A percentile compares a stretch with the other conserved stretches of the same genome.
Evolutionary conservation across 2,797 vertebrate genomes (phyloP).

Genomic region (Darevskia mixta): DNA sequence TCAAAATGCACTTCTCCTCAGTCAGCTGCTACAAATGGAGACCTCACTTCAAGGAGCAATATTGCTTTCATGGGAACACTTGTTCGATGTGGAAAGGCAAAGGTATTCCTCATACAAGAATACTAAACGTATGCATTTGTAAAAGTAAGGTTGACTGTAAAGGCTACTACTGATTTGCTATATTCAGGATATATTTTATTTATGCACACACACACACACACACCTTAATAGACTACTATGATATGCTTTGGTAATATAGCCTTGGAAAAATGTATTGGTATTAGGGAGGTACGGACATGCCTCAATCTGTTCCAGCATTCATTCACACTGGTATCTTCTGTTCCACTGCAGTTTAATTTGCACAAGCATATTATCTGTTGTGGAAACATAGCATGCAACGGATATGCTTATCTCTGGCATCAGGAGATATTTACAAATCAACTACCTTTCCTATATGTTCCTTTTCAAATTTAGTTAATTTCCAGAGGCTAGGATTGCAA

Average conservation of each 20-base stretch:
- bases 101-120: slow-evolving; percentile 79
- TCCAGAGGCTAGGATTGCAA: too few species aligned
- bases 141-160: neutral
- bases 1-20: slow-evolving; percentile 89
- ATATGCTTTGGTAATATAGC: neutral
- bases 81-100: slow-evolving; percentile 95
- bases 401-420: too few species aligned
- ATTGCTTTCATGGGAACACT: slow-evolving; percentile 98
- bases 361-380: too few species aligned
- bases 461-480: too few species aligned
- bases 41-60: slow-evolving; percentile 93
- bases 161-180: neutral
- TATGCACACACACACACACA: too few species aligned
- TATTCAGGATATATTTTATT: neutral
- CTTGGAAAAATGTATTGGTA: neutral
- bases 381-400: too few species aligned
- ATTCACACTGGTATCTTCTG: too few species aligned
- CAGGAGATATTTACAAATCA: too few species aligned
- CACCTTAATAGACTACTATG: neutral
- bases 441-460: too few species aligned
- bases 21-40: slow-evolving; percentile 84
- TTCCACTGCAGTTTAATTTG: too few species aligned
- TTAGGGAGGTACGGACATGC: too few species aligned
- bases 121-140: slow-evolving; percentile 5
- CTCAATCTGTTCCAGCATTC: too few species aligned